Conservation (phyloP, 2,888 invertebrate genomes). For the Chymomyza fuscimana region DNA sequence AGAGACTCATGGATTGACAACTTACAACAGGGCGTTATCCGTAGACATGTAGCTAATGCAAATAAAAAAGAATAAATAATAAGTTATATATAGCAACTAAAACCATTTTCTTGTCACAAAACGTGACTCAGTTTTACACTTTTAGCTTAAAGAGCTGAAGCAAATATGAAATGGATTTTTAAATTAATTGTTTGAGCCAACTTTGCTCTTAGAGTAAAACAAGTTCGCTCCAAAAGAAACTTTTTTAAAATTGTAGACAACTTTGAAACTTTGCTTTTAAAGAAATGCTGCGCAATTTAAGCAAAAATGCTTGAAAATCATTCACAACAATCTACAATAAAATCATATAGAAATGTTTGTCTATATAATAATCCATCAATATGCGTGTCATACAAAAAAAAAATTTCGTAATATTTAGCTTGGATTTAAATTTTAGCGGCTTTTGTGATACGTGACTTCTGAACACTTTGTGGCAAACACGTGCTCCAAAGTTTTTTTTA, state of each 20-base stretch:
- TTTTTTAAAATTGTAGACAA: not conserved
- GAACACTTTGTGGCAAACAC: slow-evolving; percentile 45
- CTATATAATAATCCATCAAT: slow-evolving; percentile 12
- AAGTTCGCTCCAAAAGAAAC: too few relatives aligned
- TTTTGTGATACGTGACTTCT: slow-evolving; percentile 53
- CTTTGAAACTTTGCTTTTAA: not conserved
- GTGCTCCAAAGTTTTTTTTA: slow-evolving; percentile 43
- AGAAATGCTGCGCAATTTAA: not conserved
- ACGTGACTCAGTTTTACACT: too few relatives aligned
- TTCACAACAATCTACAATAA: not conserved
- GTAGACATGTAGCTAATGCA: too few relatives aligned
- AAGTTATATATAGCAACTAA: too few relatives aligned
- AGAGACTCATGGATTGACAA: too few relatives aligned
- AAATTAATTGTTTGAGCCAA: too few relatives aligned
- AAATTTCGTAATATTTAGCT: slow-evolving; percentile 36
- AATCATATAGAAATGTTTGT: not conserved
- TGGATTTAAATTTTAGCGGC: slow-evolving; percentile 39
- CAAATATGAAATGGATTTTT: too few relatives aligned
- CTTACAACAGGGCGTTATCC: too few relatives aligned
- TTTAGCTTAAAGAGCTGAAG: too few relatives aligned
- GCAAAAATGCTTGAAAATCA: not conserved
- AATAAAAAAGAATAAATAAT: too few relatives aligned
- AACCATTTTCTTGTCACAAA: too few relatives aligned
- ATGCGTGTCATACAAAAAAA: slow-evolving; percentile 27
- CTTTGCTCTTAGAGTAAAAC: too few relatives aligned